phyloP scores from a whole-genome alignment of 2,113 vertebrate species.

The Zosterops borbonicus region DNA sequence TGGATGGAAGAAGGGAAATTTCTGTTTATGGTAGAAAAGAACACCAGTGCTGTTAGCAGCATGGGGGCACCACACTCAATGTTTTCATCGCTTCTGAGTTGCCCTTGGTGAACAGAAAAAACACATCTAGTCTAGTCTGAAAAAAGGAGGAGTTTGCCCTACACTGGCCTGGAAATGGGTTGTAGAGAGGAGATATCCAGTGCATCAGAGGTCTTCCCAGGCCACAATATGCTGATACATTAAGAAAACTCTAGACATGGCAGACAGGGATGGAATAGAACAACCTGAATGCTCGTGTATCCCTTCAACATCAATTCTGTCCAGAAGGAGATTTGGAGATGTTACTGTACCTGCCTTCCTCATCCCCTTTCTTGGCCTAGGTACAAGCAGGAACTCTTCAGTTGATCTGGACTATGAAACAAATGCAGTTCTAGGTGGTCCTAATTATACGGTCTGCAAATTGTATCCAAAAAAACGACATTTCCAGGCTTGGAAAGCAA shows the following conservation, averaged over 20 bases:
- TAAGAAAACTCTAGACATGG: not conserved
- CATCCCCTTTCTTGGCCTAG: not conserved
- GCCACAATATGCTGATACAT: accelerated
- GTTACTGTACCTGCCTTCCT: not conserved
- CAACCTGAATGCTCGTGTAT: not conserved
- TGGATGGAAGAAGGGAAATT: not conserved
- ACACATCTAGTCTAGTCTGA: not conserved
- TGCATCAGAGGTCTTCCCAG: not conserved
- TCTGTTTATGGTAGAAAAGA: not conserved
- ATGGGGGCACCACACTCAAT: not conserved
- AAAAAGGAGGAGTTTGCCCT: not conserved
- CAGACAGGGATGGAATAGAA: not conserved
- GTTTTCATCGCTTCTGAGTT: not conserved
- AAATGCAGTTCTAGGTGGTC: not conserved
- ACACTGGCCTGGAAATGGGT: not conserved
- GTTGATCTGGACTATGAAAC: not conserved
- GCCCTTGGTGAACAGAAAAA: not conserved
- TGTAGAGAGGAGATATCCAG: not conserved
- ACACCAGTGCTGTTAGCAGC: accelerated
- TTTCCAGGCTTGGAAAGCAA: not conserved
- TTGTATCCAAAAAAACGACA: accelerated
- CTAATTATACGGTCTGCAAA: not conserved
- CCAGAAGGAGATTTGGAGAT: not conserved
- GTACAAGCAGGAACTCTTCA: not conserved
- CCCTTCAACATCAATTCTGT: not conserved